These are phyloP conservation scores for Psilopogon haemacephalus DNA, from an alignment of 2,113 vertebrate species.

Conservation along the genomic window DNA sequence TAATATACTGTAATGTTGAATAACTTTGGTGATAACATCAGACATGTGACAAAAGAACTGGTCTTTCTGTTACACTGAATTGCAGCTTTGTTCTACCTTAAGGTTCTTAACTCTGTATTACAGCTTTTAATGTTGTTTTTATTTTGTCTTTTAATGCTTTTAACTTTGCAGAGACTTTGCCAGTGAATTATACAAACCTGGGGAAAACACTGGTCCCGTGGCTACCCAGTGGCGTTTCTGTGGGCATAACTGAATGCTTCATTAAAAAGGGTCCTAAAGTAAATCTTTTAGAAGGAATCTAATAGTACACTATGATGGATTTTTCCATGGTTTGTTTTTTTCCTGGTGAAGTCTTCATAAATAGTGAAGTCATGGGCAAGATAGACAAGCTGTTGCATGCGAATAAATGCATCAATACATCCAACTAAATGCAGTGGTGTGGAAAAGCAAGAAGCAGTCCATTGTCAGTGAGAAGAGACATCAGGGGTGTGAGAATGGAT, in stretches of 20 bases:
- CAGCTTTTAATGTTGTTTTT: not conserved
- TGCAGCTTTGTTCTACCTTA: not conserved
- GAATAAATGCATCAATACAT: not conserved
- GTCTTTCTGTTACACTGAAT: not conserved
- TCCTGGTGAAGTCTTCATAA: not conserved
- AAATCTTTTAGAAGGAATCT: not conserved
- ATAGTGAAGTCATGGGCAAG: not conserved
- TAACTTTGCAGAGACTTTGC: not conserved
- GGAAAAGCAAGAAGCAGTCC: not conserved
- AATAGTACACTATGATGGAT: not conserved
- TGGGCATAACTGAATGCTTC: not conserved
- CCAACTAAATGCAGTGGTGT: not conserved
- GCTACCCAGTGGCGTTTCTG: not conserved
- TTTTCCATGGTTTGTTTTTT: not conserved
- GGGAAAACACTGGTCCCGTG: not conserved
- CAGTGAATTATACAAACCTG: not conserved
- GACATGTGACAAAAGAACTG: not conserved
- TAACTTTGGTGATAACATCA: constrained; percentile 26
- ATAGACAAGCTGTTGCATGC: not conserved
- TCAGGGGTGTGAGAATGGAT: not conserved
- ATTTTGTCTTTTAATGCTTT: not conserved
- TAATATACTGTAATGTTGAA: not conserved
- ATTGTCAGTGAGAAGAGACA: not conserved
- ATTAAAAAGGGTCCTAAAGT: not conserved
- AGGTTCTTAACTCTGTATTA: not conserved